Percentiles rank a stretch among this genome's conserved stretches.
phyloP scores from a whole-genome alignment of 1,140 invertebrate genomes.

The Drosophila chauvacae region DNA sequence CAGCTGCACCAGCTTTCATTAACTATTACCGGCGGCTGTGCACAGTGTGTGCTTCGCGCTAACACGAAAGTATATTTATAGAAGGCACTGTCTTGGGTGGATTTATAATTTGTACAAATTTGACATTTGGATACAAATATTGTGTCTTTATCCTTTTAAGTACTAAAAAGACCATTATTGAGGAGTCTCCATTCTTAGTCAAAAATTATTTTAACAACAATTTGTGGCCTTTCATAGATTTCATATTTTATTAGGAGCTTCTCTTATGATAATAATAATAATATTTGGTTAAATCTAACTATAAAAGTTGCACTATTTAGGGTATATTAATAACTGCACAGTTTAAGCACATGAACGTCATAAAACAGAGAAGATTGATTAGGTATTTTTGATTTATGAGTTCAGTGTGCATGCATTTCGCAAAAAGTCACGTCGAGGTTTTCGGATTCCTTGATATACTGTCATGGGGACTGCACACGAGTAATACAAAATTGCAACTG shows the following conservation, averaged over 20 bases:
- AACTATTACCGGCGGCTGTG: conserved; percentile 7
- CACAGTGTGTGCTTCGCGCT: conserved; percentile 1
- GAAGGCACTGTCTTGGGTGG: background rate
- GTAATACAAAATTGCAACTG: background rate
- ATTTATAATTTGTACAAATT: conserved; percentile 1
- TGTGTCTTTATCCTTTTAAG: background rate
- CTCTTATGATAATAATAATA: background rate
- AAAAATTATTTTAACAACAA: no score
- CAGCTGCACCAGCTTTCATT: conserved; percentile 21
- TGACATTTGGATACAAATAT: background rate
- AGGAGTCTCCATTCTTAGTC: background rate
- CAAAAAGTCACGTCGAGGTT: conserved; percentile 7
- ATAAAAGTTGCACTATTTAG: no score
- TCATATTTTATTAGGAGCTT: background rate
- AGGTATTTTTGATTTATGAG: conserved; percentile 18
- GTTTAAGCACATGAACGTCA: conserved; percentile 1
- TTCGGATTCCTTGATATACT: conserved; percentile 1
- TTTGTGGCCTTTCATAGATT: background rate
- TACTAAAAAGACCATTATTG: background rate
- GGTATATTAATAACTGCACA: background rate
- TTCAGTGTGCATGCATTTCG: background rate
- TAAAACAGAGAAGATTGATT: background rate
- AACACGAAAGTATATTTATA: conserved; percentile 8
- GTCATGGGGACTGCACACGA: background rate
- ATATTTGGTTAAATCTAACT: background rate